Base-by-base conservation (phyloP, 1,140 invertebrate genomes). In the Drosophila insularis region DNA sequence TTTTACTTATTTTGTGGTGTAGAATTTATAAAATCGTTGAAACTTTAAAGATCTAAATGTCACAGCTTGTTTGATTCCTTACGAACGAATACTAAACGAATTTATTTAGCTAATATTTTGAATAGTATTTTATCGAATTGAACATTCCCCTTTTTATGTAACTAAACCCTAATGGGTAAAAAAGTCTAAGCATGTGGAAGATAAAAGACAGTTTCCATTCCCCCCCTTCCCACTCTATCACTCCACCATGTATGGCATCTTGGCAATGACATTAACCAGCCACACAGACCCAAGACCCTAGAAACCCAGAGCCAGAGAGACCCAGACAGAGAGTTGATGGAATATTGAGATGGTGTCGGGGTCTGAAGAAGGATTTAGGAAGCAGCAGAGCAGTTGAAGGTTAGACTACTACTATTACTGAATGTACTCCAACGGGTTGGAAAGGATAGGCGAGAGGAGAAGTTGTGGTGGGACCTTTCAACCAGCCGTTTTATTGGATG, bases 401-500 rank as follows among this genome's bases (percentile, higher is more conserved):
- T 50, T 50, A 21, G 7, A 50, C 43, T 50, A 50, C 43, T 50
- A 27, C 27, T 27, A 27, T 5, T 27, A 27, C 27, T 27, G 27
- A 27, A 27, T 27, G 27, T 27, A 27, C 27, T 27, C 27, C 27
- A 27, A 27, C 6, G 27, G 27, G 27, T 27, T 5, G 23, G 19
- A 35, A 21, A 17, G 11, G 27, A 14, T 2, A 54, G 59, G 39
- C 53, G 40, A 7, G 35, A 53, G 40, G 6, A 31, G 5, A 13
- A 17, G 59, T 21, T 50, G 43, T 21, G 8, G 27, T 32, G 35
- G 50, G 8, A 59, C 58, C 78, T 63, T 72, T 69, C 82, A 86
- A 66, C 82, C 72, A 89, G 81, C 75, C 84, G 66, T 87, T 89
- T 89, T 87, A 87, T 87, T 87, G 84, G 80, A 89, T 89, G 84